phyloP scores from a whole-genome alignment of 2,113 vertebrate species.

The Ophthalmotilapia sp. region DNA sequence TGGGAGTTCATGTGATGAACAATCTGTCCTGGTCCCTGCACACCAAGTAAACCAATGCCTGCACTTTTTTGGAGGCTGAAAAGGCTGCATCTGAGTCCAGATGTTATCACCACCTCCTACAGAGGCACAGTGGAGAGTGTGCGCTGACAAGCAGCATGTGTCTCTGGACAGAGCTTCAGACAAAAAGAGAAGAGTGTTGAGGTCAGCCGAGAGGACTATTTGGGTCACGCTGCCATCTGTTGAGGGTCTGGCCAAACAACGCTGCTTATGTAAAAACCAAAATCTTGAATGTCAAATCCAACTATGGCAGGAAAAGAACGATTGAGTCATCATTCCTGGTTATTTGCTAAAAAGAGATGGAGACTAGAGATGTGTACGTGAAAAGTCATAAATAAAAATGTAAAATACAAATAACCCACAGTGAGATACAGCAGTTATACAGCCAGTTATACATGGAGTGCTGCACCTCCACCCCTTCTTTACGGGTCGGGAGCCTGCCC shows the following conservation, averaged over 20 bases:
- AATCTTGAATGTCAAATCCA: background rate
- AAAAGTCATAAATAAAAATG: background rate
- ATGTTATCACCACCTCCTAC: background rate
- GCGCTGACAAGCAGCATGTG: background rate
- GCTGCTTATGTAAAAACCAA: background rate
- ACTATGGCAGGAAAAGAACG: background rate
- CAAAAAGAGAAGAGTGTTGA: background rate
- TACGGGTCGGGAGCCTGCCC: background rate
- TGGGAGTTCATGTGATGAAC: background rate
- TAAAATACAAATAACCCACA: background rate
- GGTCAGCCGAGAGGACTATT: background rate
- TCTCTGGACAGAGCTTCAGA: background rate
- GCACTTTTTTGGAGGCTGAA: background rate
- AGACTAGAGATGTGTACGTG: background rate
- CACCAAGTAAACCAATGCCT: background rate
- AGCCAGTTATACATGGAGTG: background rate
- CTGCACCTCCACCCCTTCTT: rapidly evolving
- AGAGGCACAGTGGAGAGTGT: background rate
- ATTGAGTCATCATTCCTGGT: background rate
- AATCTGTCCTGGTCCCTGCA: background rate
- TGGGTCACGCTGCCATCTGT: background rate
- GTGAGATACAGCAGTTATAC: background rate
- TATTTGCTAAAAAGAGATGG: background rate
- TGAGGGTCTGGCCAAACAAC: background rate
- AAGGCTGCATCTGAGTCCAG: background rate